These are phyloP conservation scores for Sturmia bella DNA, from an alignment of 2,888 invertebrate genomes.

Conservation along the genomic window DNA sequence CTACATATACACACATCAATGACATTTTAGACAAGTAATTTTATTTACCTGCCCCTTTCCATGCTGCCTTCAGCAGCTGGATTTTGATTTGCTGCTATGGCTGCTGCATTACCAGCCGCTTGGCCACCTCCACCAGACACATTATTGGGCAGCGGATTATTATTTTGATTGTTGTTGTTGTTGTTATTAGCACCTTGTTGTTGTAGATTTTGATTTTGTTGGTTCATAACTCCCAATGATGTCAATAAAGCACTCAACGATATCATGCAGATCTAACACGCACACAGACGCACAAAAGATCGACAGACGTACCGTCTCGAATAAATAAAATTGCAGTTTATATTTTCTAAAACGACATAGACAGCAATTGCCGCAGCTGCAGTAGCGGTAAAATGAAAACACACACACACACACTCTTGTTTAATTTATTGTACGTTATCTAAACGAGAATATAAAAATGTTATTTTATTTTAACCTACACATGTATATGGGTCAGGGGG, in stretches of 20 bases:
- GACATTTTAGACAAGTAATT: no score
- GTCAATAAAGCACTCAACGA: slow-evolving; percentile 81
- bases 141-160: slow-evolving; percentile 67
- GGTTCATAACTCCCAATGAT: slow-evolving; percentile 70
- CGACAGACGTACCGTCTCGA: not conserved
- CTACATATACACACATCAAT: no score
- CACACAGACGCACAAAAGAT: slow-evolving; percentile 35
- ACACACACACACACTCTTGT: slow-evolving; percentile 14
- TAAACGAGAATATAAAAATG: slow-evolving; percentile 8
- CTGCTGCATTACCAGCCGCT: slow-evolving; percentile 70
- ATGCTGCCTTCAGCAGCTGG: slow-evolving; percentile 81
- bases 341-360: slow-evolving; percentile 9
- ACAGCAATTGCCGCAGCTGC: slow-evolving; percentile 31
- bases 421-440: slow-evolving; percentile 17
- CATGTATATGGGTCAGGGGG: slow-evolving; percentile 61
- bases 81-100: slow-evolving; percentile 75
- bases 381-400: slow-evolving; percentile 44
- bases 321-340: not conserved
- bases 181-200: slow-evolving; percentile 75
- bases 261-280: slow-evolving; percentile 78
- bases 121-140: slow-evolving; percentile 64
- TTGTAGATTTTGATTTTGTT: slow-evolving; percentile 69
- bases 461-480: slow-evolving; percentile 18
- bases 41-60: slow-evolving; percentile 77
- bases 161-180: slow-evolving; percentile 75